Conservation (phyloP, 2,797 vertebrate species). For the Phoxinus dragarum region DNA sequence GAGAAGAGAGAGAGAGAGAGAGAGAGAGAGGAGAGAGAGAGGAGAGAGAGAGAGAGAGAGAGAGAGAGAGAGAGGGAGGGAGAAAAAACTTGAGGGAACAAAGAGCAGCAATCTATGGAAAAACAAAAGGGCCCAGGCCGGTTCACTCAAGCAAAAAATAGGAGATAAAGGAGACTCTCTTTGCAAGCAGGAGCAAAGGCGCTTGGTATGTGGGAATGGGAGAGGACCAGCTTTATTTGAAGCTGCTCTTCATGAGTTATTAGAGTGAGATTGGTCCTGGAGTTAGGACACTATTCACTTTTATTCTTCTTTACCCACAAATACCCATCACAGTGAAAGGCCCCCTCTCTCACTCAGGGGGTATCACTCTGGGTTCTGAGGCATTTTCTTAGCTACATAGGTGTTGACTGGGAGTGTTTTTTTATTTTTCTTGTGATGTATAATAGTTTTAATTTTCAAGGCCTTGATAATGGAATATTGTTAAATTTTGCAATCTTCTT, state of each 20-base stretch:
- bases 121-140: conserved; percentile 88
- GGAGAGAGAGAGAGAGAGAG: conserved; percentile 34
- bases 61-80: conserved; percentile 48
- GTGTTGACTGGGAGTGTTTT: neutral
- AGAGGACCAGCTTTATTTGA: conserved; percentile 78
- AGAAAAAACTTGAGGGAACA: conserved; percentile 82
- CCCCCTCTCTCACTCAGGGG: conserved; percentile 44
- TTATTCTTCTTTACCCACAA: conserved; percentile 62
- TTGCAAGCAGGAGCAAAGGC: conserved; percentile 85
- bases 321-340: conserved; percentile 51
- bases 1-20: conserved; percentile 53
- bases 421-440: neutral
- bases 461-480: neutral
- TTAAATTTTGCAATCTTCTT: neutral
- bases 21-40: conserved; percentile 46
- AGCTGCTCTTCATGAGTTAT: conserved; percentile 84
- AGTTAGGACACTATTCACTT: conserved; percentile 68
- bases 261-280: conserved; percentile 72
- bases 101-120: conserved; percentile 92
- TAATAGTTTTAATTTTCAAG: neutral
- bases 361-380: conserved; percentile 40
- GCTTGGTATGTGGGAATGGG: conserved; percentile 89
- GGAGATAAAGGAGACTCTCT: conserved; percentile 92
- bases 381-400: conserved; percentile 21
- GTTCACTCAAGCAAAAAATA: conserved; percentile 92